phyloP scores from a whole-genome alignment of 2,113 vertebrate species.

The Halichoeres trimaculatus region DNA sequence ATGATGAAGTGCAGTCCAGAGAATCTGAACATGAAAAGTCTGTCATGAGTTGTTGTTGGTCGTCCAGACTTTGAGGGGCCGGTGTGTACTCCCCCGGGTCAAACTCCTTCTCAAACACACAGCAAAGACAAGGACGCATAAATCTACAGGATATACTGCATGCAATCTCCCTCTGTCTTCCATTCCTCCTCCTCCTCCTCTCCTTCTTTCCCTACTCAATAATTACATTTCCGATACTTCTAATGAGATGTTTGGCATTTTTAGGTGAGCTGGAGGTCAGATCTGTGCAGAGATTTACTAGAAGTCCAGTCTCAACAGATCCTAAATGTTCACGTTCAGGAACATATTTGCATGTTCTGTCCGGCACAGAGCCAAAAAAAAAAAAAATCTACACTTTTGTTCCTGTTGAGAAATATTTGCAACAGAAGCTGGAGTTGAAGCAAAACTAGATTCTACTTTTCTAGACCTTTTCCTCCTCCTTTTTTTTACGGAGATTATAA shows the following conservation, averaged over 20 bases:
- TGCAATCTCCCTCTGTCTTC: not conserved
- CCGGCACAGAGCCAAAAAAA: not conserved
- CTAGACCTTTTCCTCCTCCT: not conserved
- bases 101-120: conserved; percentile 29
- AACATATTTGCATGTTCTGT: not conserved
- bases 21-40: not conserved
- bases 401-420: not conserved
- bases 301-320: conserved; percentile 36
- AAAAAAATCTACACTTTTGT: not conserved
- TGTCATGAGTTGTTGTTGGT: not conserved
- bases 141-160: conserved; percentile 48
- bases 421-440: not conserved
- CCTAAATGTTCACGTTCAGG: conserved; percentile 18
- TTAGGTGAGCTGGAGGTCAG: conserved; percentile 31
- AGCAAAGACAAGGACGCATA: conserved; percentile 35
- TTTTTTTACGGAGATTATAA: not conserved
- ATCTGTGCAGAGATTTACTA: conserved; percentile 41
- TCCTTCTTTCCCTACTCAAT: not conserved
- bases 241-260: conserved; percentile 29
- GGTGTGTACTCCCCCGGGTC: conserved; percentile 30
- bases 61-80: conserved; percentile 32
- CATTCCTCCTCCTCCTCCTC: not conserved
- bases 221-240: conserved; percentile 25
- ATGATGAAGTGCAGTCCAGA: conserved; percentile 29
- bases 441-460: not conserved